A percentile compares a stretch with the other conserved stretches of the same genome.
Evolutionary conservation across 2,113 vertebrate species (phyloP).

Genomic region (Hassar affinis): DNA sequence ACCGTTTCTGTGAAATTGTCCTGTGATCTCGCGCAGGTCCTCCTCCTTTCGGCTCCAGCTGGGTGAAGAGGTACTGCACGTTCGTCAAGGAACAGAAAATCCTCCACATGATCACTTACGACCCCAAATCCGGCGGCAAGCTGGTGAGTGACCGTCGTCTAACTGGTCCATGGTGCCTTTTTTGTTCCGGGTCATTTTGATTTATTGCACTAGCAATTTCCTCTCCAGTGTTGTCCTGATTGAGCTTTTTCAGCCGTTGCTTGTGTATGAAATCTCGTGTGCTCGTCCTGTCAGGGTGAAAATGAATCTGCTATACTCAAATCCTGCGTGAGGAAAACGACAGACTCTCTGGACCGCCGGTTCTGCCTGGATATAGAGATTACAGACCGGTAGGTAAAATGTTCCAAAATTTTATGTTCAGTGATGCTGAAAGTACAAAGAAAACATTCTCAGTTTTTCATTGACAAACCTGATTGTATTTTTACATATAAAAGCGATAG

Average conservation of each 20-base stretch:
- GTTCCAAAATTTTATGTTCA: background rate
- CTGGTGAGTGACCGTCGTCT: constrained; percentile 73
- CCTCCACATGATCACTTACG: constrained; percentile 91
- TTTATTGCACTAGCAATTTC: background rate
- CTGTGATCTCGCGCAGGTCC: constrained; percentile 74
- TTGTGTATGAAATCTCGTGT: constrained; percentile 13
- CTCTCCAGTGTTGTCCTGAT: background rate
- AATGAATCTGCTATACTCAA: constrained; percentile 82
- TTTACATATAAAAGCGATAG: no score
- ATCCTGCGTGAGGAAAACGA: constrained; percentile 84
- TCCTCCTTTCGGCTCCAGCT: constrained; percentile 94
- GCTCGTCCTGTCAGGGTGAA: constrained; percentile 79
- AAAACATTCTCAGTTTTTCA: no score
- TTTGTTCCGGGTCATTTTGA: background rate
- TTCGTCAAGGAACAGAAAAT: constrained; percentile 93
- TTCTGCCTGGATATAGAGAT: constrained; percentile 96
- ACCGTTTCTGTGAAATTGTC: background rate
- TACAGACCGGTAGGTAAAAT: constrained; percentile 81
- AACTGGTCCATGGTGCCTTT: background rate
- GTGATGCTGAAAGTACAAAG: no score
- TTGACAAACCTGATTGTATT: no score
- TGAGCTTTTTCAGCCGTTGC: background rate
- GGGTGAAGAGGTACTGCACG: constrained; percentile 96
- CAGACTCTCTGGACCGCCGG: constrained; percentile 84
- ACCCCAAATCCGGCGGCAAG: constrained; percentile 93